Conservation (phyloP, 2,113 vertebrate species). For the Brienomyrus longianalis region DNA sequence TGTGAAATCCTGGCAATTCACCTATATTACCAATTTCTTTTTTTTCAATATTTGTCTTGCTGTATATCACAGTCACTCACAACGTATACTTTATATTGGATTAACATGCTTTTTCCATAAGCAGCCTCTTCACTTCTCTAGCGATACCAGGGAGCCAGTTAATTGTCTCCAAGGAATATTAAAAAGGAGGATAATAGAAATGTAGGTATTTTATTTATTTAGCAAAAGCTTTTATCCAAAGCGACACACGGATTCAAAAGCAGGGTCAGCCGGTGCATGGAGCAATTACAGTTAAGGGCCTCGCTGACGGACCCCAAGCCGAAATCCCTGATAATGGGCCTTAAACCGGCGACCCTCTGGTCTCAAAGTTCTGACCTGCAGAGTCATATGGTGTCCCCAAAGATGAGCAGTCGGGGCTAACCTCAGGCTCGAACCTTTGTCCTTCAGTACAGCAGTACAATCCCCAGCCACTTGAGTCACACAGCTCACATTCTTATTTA, state of each 20-base stretch:
- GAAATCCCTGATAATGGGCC: not conserved
- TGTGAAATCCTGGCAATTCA: not conserved
- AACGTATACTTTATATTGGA: not conserved
- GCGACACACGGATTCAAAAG: not conserved
- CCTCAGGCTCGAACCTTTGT: not conserved
- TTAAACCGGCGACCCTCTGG: not conserved
- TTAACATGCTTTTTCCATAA: not conserved
- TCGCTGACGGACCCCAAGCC: not conserved
- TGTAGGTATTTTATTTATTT: not conserved
- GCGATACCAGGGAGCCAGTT: not conserved
- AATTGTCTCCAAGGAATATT: not conserved
- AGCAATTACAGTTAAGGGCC: not conserved
- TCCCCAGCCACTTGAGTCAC: not conserved
- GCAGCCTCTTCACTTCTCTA: not conserved
- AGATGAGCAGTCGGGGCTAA: not conserved
- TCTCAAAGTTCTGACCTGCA: not conserved
- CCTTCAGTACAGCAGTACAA: not conserved
- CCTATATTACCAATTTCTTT: not conserved
- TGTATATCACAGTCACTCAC: not conserved
- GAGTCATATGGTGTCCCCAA: not conserved
- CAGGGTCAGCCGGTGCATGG: not conserved
- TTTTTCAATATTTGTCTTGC: not conserved
- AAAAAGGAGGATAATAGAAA: not conserved
- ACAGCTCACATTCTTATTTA: not conserved
- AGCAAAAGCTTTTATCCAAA: not conserved